Evolutionary conservation across 1,140 invertebrate genomes (phyloP).

Genomic region (Pachypeltis micranthus): DNA sequence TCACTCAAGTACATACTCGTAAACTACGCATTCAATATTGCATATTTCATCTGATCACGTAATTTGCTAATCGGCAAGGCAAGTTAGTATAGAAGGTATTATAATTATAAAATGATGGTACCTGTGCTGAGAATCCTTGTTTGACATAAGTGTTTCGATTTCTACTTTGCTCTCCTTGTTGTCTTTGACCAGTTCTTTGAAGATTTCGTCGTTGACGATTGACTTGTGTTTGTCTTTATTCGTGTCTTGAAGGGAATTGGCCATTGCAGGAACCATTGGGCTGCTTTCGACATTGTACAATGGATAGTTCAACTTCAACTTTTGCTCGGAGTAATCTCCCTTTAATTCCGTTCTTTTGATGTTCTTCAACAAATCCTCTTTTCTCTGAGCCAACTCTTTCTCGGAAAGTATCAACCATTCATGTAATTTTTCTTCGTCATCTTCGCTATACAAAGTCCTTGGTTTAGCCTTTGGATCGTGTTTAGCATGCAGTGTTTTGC

Average conservation of each 20-base stretch:
- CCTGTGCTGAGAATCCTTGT: slow-evolving; percentile 12
- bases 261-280: background rate
- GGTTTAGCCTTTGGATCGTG: background rate
- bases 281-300: slow-evolving; percentile 13
- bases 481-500: slow-evolving; percentile 10
- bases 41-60: too few species aligned
- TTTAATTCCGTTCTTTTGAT: slow-evolving; percentile 17
- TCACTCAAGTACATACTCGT: too few species aligned
- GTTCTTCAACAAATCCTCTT: slow-evolving; percentile 24
- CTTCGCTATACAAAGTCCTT: background rate
- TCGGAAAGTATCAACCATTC: slow-evolving; percentile 21
- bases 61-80: too few species aligned
- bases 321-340: background rate
- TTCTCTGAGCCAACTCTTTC: slow-evolving; percentile 20
- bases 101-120: too few species aligned
- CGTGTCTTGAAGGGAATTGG: background rate
- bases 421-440: slow-evolving; percentile 22
- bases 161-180: slow-evolving; percentile 10
- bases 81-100: too few species aligned
- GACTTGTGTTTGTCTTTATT: background rate
- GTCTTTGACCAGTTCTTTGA: slow-evolving; percentile 15
- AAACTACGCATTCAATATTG: too few species aligned
- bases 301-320: slow-evolving; percentile 15
- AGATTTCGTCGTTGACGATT: background rate
- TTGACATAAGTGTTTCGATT: background rate